Base-by-base conservation (phyloP, 2,797 vertebrate genomes). In the Lindbergichthys nudifrons region DNA sequence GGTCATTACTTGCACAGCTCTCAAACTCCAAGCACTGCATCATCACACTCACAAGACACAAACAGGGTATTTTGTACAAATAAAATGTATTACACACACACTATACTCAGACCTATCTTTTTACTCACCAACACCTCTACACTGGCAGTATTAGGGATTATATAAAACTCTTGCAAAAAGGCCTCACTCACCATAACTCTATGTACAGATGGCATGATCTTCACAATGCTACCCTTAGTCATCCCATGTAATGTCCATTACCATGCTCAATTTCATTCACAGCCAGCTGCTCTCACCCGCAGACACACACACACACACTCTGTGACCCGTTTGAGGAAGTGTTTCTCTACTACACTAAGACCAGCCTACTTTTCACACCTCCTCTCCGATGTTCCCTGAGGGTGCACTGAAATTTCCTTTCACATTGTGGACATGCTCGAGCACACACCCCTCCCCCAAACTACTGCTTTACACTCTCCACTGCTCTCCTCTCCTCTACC, bases 351-450 rank as follows among this genome's bases (percentile, higher is more conserved):
- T 32, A 73, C 51, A 61, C 70, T 57, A 60, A 76, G 81, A 81
- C 73, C 87, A 78, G 85, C 90, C 88, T 87, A 71, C 90, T 89
- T 91, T 90, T 90, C 90, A 93, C 91, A 88, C 90, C 77, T 75
- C 70, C 54, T 77, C 77, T 86, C 73, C 54, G 70, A 62, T 68
- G 76, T 64, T 89, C 85, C 85, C 83, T 60, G 45, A 72, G 83
- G 87, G 77, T 68, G 66, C 69, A 71, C 73, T 73, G 79, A 90
- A 88, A 86, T 83, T 50, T 85, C 86, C 64, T 75, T 85, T 82
- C 26, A 84, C 73, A 85, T 63, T 73, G 76, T 57, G 67, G 74
- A 77, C 65, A 80, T 65, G 70, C 63, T 75, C 57, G 26, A 36
- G 32, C 32, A 10, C 76, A 59, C 73, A 57, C 70, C 84, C 84